A percentile compares a stretch with the other conserved stretches of the same genome.
Conservation (phyloP, 1,140 invertebrate genomes). For the Cotesia typhae region DNA sequence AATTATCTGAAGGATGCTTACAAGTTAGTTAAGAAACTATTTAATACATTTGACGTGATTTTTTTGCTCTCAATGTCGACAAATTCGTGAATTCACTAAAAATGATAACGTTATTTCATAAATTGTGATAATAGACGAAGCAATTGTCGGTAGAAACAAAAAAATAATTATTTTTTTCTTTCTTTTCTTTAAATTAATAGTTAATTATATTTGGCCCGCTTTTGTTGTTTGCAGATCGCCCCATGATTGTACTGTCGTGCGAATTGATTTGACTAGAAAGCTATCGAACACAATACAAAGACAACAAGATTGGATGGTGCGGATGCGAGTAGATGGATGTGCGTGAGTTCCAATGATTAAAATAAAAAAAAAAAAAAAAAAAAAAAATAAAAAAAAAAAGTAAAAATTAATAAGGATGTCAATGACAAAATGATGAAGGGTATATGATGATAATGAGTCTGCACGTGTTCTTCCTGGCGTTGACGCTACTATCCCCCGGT, state of each 20-base stretch:
- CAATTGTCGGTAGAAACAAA: conserved; percentile 17
- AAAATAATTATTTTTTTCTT: neutral
- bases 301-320: conserved; percentile 66
- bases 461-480: conserved; percentile 40
- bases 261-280: conserved; percentile 66
- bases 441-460: conserved; percentile 30
- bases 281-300: conserved; percentile 66
- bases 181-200: neutral
- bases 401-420: conserved; percentile 32
- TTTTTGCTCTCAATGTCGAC: conserved; percentile 35
- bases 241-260: conserved; percentile 64
- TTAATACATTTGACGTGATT: conserved; percentile 6
- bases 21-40: neutral
- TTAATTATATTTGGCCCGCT: conserved; percentile 62
- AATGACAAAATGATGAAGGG: conserved; percentile 22
- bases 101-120: neutral
- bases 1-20: neutral
- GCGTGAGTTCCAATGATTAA: conserved; percentile 59
- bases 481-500: conserved; percentile 27
- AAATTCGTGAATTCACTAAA: conserved; percentile 20
- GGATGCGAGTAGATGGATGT: conserved; percentile 66
- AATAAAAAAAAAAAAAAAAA: conserved; percentile 30
- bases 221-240: conserved; percentile 64
- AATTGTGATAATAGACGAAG: neutral
- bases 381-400: conserved; percentile 22